These are phyloP conservation scores for Leucoma salicis DNA, from an alignment of 2,888 invertebrate genomes.

Conservation along the genomic window DNA sequence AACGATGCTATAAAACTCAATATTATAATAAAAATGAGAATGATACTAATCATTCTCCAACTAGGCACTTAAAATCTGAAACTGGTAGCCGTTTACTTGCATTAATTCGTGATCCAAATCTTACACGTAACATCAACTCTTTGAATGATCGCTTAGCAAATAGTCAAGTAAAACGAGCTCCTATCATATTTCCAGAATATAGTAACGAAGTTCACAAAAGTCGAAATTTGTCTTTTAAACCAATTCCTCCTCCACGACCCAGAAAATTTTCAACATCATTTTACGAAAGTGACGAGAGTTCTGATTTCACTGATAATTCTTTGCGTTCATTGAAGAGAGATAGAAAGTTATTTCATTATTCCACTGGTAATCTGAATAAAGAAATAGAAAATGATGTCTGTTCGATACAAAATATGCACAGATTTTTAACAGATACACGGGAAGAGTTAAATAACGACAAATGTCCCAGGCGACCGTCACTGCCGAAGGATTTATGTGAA, in stretches of 20 bases:
- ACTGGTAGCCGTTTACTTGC: conserved; percentile 83
- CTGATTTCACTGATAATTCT: conserved; percentile 65
- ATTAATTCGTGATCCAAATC: conserved; percentile 81
- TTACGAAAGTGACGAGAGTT: conserved; percentile 73
- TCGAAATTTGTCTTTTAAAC: conserved; percentile 49
- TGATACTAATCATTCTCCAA: conserved; percentile 34
- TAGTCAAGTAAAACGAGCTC: conserved; percentile 36
- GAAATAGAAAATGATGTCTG: conserved; percentile 75
- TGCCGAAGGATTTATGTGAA: conserved; percentile 85
- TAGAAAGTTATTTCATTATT: conserved; percentile 68
- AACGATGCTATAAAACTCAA: conserved; percentile 54
- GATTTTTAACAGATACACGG: conserved; percentile 55
- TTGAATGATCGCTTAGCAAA: conserved; percentile 40
- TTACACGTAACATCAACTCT: conserved; percentile 55
- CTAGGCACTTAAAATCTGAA: conserved; percentile 72
- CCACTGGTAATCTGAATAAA: conserved; percentile 71
- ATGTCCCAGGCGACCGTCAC: conserved; percentile 76
- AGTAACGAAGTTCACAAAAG: conserved; percentile 16
- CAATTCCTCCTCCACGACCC: conserved; percentile 67
- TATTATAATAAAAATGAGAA: conserved; percentile 26
- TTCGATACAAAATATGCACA: conserved; percentile 73
- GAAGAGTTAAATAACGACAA: conserved; percentile 41
- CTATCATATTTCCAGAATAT: conserved; percentile 28
- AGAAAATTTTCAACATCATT: conserved; percentile 61
- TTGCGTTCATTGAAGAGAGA: conserved; percentile 63